Percentiles rank a stretch among this genome's conserved stretches.
Evolutionary conservation across 2,888 invertebrate species (phyloP).

Genomic region (Calliopum simillimum): DNA sequence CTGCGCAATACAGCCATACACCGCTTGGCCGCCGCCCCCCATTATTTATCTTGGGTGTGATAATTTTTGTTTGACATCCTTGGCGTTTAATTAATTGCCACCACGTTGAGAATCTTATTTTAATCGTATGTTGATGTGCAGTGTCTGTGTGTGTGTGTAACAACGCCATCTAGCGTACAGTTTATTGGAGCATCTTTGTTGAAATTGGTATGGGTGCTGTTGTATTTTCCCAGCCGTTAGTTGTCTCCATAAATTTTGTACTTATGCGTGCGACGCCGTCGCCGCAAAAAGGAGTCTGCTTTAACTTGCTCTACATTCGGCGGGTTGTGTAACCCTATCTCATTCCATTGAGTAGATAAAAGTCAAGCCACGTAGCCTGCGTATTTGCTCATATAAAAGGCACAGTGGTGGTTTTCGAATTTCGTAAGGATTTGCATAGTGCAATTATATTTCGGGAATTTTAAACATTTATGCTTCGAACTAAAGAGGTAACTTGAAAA

Average conservation of each 20-base stretch:
- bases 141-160: too few relatives aligned
- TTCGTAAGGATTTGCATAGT: too few relatives aligned
- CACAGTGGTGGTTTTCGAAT: not conserved
- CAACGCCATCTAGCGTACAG: not conserved
- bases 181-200: too few relatives aligned
- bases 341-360: slow-evolving; percentile 3
- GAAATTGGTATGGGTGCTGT: not conserved
- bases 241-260: slow-evolving; percentile 19
- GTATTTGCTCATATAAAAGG: slow-evolving; percentile 13
- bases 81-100: slow-evolving; percentile 60
- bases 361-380: slow-evolving; percentile 21
- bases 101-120: slow-evolving; percentile 62
- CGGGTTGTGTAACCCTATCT: not conserved
- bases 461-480: too few relatives aligned
- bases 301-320: not conserved
- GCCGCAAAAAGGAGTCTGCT: not conserved
- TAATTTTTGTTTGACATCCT: slow-evolving; percentile 26
- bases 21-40: too few relatives aligned
- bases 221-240: slow-evolving; percentile 8
- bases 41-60: slow-evolving; percentile 11
- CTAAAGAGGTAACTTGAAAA: too few relatives aligned
- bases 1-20: too few relatives aligned
- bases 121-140: slow-evolving; percentile 62
- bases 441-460: too few relatives aligned
- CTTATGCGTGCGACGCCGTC: slow-evolving; percentile 1